Conservation (phyloP, 1,140 invertebrate species). For the Portunus trituberculatus region DNA sequence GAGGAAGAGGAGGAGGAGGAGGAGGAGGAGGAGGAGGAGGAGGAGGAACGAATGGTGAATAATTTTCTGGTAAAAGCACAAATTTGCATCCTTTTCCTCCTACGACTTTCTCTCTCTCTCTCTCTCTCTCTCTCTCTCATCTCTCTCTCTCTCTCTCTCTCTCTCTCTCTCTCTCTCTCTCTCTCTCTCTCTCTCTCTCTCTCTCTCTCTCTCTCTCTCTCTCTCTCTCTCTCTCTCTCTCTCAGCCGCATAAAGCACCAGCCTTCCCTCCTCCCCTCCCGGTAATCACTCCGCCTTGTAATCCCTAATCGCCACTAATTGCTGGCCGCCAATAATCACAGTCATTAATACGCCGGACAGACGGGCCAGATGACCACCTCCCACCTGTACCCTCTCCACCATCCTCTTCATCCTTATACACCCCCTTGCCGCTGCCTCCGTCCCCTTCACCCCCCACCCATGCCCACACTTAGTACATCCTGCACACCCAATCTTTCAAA, state of each 20-base stretch:
- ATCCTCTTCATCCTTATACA: neutral
- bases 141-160: neutral
- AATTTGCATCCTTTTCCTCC: too few species aligned
- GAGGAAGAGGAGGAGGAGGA: too few species aligned
- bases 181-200: too few species aligned
- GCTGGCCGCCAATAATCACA: conserved; percentile 9
- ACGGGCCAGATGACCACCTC: neutral
- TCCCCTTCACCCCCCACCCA: neutral
- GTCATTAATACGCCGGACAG: conserved; percentile 1
- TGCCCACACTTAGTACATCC: neutral
- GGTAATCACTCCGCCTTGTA: neutral
- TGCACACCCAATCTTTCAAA: neutral
- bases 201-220: neutral
- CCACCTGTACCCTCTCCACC: neutral
- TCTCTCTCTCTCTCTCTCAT: neutral
- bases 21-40: too few species aligned
- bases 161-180: neutral
- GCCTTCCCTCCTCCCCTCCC: neutral
- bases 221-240: neutral
- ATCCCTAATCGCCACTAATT: neutral
- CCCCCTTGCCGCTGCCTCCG: neutral
- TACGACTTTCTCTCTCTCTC: neutral
- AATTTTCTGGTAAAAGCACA: too few species aligned
- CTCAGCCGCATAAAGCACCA: neutral
- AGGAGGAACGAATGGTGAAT: too few species aligned